Evolutionary conservation across 2,797 vertebrate species (phyloP).

Genomic region (Helicolenus hilgendorfi): DNA sequence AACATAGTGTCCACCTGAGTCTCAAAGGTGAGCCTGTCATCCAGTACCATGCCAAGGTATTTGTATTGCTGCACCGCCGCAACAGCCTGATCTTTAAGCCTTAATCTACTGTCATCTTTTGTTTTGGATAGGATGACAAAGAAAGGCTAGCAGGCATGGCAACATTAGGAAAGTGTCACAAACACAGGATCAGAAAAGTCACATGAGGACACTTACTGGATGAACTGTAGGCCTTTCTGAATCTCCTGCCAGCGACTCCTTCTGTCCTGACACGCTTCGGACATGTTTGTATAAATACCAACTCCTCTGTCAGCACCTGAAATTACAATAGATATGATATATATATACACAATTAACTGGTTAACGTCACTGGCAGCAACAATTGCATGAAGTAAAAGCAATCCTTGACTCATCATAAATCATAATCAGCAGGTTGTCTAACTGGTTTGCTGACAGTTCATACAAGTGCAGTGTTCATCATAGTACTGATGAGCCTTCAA

Average conservation of each 20-base stretch:
- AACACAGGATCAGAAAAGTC: background rate
- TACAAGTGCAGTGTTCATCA: background rate
- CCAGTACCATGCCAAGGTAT: too few relatives aligned
- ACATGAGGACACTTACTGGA: conserved; percentile 92
- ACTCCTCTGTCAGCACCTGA: conserved; percentile 87
- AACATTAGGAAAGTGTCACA: background rate
- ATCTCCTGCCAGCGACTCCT: conserved; percentile 95
- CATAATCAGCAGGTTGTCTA: background rate
- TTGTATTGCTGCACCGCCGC: too few relatives aligned
- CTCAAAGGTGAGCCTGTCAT: too few relatives aligned
- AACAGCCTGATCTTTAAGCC: too few relatives aligned
- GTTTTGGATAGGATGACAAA: background rate
- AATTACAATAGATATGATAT: conserved; percentile 52
- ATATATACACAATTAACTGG: background rate
- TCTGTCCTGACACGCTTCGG: conserved; percentile 93
- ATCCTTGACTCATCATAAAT: background rate
- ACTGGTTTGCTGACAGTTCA: background rate
- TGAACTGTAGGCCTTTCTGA: conserved; percentile 96
- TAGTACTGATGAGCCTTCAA: background rate
- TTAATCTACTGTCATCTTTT: too few relatives aligned
- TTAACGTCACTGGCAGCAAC: fast-evolving
- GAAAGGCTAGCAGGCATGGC: background rate
- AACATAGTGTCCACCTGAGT: too few relatives aligned
- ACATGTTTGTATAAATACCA: conserved; percentile 93
- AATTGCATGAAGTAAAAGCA: background rate